Percentiles rank a stretch among this genome's conserved stretches.
Evolutionary conservation across 2,888 invertebrate genomes (phyloP).

Genomic region (Neocrepidodera transversa): DNA sequence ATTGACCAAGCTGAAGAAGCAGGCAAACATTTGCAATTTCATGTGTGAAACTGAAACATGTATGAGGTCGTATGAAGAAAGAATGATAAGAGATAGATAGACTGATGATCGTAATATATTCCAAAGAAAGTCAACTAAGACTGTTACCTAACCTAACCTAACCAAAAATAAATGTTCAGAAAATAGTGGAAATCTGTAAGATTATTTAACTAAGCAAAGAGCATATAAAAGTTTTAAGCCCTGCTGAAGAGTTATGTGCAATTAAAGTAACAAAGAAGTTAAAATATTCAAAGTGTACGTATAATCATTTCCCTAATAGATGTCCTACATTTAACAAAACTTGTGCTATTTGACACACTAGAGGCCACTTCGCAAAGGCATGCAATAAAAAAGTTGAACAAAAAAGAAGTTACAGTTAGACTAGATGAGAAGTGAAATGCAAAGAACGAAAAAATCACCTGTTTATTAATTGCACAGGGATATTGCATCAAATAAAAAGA

Average conservation of each 20-base stretch:
- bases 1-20: constrained; percentile 12
- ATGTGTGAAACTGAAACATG: constrained; percentile 9
- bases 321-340: neutral
- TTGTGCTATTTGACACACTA: neutral
- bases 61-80: constrained; percentile 1
- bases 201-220: neutral
- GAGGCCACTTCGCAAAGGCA: constrained; percentile 16
- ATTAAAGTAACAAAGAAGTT: neutral
- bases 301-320: too few species aligned
- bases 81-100: neutral
- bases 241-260: neutral
- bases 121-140: too few species aligned
- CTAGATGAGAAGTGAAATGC: neutral
- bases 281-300: too few species aligned
- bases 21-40: constrained; percentile 7
- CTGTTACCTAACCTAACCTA: too few species aligned
- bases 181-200: constrained; percentile 5
- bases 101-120: constrained; percentile 1
- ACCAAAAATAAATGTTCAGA: constrained; percentile 4
- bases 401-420: neutral
- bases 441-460: neutral
- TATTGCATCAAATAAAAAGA: neutral
- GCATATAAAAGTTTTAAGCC: constrained; percentile 4
- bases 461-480: neutral
- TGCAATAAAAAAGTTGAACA: neutral